Percentiles rank a stretch among this genome's conserved stretches.
Conservation (phyloP, 2,113 vertebrate genomes). For the Hystrix cristata region DNA sequence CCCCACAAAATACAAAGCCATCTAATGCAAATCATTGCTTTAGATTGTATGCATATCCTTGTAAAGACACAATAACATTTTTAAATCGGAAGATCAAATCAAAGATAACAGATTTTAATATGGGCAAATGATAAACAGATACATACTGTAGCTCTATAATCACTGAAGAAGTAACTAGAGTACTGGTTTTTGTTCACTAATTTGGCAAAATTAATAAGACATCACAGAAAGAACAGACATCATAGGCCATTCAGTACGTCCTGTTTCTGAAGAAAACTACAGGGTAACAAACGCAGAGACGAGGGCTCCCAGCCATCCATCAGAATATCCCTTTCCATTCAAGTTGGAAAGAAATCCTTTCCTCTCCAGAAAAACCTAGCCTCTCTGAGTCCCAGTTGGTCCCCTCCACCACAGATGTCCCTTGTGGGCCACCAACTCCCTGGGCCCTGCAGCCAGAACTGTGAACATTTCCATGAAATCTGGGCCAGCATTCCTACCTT, state of each 20-base stretch:
- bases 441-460: background rate
- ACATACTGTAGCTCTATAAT: background rate
- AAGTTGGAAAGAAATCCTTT: no score
- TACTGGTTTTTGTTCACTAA: background rate
- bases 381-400: no score
- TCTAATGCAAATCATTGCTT: conserved; percentile 13
- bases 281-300: no score
- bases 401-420: no score
- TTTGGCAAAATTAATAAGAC: background rate
- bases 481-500: background rate
- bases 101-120: conserved; percentile 42
- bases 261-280: no score
- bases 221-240: background rate
- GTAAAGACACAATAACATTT: conserved; percentile 16
- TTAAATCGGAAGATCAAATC: conserved; percentile 35
- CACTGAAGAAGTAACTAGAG: background rate
- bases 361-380: no score
- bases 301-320: no score
- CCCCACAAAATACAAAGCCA: conserved; percentile 51
- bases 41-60: background rate
- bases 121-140: background rate
- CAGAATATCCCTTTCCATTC: no score
- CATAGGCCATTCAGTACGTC: no score
- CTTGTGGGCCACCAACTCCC: no score
- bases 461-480: background rate